phyloP scores from a whole-genome alignment of 2,888 invertebrate genomes.

The Rambutsinella grinnellia region DNA sequence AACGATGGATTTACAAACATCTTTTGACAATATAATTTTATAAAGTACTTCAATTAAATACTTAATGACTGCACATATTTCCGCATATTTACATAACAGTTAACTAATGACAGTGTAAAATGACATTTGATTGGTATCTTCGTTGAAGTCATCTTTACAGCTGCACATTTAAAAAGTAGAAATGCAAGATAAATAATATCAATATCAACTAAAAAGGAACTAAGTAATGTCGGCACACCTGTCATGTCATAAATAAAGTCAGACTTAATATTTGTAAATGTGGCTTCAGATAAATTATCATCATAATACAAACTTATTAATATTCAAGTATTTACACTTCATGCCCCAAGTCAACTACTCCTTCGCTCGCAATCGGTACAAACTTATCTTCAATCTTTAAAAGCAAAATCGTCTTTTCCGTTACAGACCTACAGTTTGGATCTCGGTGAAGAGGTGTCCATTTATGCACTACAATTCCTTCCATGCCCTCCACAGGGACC shows the following conservation, averaged over 20 bases:
- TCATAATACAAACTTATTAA: background rate
- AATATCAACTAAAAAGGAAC: constrained; percentile 13
- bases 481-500: constrained; percentile 92
- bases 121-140: too few relatives aligned
- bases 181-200: background rate
- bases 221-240: constrained; percentile 24
- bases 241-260: constrained; percentile 23
- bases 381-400: constrained; percentile 90
- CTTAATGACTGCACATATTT: too few relatives aligned
- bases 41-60: too few relatives aligned
- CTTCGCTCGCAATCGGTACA: constrained; percentile 92
- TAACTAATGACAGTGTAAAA: too few relatives aligned
- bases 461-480: constrained; percentile 91
- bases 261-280: constrained; percentile 25
- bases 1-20: too few relatives aligned
- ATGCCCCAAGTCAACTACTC: constrained; percentile 83
- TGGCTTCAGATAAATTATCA: background rate
- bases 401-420: constrained; percentile 90
- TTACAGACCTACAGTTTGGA: constrained; percentile 87
- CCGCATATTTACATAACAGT: too few relatives aligned
- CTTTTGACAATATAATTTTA: too few relatives aligned
- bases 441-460: constrained; percentile 96
- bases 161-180: too few relatives aligned
- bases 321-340: constrained; percentile 69
- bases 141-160: too few relatives aligned